Conservation (phyloP, 2,113 vertebrate genomes). For the Jacana jacana region DNA sequence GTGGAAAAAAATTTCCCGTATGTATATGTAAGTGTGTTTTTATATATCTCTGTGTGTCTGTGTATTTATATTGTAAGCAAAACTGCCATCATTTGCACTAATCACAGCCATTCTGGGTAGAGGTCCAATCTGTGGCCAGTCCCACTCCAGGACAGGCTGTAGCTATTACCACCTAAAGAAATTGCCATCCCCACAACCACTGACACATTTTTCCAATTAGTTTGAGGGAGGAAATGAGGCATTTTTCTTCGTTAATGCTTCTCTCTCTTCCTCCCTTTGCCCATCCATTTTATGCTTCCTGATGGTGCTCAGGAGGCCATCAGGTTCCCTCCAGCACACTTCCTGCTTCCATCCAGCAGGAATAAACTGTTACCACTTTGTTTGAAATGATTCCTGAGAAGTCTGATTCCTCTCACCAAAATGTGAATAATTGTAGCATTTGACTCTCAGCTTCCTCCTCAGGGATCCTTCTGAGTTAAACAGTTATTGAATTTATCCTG, state of each 20-base stretch:
- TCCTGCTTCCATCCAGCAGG: constrained; percentile 44
- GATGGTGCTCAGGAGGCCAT: constrained; percentile 33
- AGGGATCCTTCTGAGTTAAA: constrained; percentile 52
- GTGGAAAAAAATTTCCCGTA: neutral
- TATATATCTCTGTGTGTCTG: neutral
- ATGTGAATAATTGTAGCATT: constrained; percentile 56
- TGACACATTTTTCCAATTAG: constrained; percentile 66
- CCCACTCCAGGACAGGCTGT: neutral
- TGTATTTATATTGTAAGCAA: neutral
- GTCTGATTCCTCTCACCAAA: constrained; percentile 40
- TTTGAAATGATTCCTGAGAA: constrained; percentile 44
- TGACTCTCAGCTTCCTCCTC: constrained; percentile 51
- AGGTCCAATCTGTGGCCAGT: neutral
- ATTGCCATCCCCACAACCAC: constrained; percentile 18
- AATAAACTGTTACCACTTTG: constrained; percentile 12
- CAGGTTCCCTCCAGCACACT: constrained; percentile 8
- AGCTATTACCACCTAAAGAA: constrained; percentile 56
- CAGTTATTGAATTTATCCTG: constrained; percentile 60
- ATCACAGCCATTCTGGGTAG: neutral
- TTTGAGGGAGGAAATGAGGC: constrained; percentile 28
- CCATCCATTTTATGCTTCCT: constrained; percentile 51
- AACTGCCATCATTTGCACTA: neutral
- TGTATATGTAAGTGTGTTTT: neutral
- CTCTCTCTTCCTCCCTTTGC: constrained; percentile 40
- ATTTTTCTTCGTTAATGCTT: constrained; percentile 68